phyloP scores from a whole-genome alignment of 1,140 invertebrate genomes.

The Trigoniulus corallinus region DNA sequence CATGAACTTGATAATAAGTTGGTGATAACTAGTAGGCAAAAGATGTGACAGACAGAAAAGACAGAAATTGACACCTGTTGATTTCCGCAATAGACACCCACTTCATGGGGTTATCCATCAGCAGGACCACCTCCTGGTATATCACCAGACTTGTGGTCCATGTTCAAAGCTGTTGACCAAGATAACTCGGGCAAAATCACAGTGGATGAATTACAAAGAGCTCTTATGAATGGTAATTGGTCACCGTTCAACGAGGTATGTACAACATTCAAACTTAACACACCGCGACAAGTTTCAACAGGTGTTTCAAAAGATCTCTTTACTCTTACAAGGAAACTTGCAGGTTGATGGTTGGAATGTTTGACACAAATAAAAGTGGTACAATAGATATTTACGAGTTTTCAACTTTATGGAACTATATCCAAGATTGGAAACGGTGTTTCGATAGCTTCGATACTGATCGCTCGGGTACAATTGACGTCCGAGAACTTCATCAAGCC shows the following conservation, averaged over 20 bases:
- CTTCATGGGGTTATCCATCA: too few relatives aligned
- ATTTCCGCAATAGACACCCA: too few relatives aligned
- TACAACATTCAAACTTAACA: background rate
- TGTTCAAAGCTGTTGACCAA: constrained; percentile 64
- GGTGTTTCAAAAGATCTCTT: background rate
- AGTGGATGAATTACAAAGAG: constrained; percentile 55
- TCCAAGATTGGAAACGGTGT: constrained; percentile 62
- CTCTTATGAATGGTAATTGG: constrained; percentile 71
- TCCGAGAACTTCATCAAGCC: constrained; percentile 23
- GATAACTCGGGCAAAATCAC: constrained; percentile 68
- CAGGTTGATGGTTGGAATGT: constrained; percentile 82
- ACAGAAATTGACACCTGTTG: too few relatives aligned
- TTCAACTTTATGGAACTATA: constrained; percentile 68
- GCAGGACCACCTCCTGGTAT: constrained; percentile 3
- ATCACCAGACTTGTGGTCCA: constrained; percentile 47
- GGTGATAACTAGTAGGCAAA: too few relatives aligned
- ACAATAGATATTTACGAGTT: constrained; percentile 76
- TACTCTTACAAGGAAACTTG: constrained; percentile 39
- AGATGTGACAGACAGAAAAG: too few relatives aligned
- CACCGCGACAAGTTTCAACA: too few relatives aligned
- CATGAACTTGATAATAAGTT: too few relatives aligned
- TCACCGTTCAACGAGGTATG: constrained; percentile 52
- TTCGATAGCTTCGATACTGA: constrained; percentile 27
- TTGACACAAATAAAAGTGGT: constrained; percentile 67
- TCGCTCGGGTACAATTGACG: constrained; percentile 28